These are phyloP conservation scores for Cyclina sinensis DNA, from an alignment of 1,140 invertebrate species.

Conservation along the genomic window DNA sequence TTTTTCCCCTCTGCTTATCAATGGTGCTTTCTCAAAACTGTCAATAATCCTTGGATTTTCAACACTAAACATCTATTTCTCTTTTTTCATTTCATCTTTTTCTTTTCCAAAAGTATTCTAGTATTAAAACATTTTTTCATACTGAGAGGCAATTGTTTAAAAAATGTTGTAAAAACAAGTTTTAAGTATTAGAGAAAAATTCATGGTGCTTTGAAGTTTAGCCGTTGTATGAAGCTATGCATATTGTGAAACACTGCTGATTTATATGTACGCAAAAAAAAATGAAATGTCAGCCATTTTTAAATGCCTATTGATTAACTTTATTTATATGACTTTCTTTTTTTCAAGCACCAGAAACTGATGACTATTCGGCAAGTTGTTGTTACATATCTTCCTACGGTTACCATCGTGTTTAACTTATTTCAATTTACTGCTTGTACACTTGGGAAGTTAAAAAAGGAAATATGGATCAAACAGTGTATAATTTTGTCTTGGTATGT, in stretches of 20 bases:
- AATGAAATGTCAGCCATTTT: no score
- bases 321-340: neutral
- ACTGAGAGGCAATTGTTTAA: no score
- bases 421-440: no score
- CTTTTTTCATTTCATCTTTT: no score
- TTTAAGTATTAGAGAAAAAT: neutral
- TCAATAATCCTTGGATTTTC: neutral
- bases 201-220: slow-evolving; percentile 5
- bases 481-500: no score
- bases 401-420: slow-evolving; percentile 35
- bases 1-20: neutral
- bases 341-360: slow-evolving; percentile 32
- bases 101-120: no score
- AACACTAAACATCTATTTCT: slow-evolving; percentile 8
- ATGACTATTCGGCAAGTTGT: neutral
- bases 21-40: neutral
- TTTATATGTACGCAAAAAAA: neutral
- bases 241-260: slow-evolving; percentile 27
- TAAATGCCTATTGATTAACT: no score
- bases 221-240: slow-evolving; percentile 15
- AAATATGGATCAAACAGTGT: no score
- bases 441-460: no score
- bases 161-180: no score
- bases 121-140: no score
- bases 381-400: slow-evolving; percentile 6